Evolutionary conservation across 2,888 invertebrate genomes (phyloP).

Genomic region (Tanytarsus gracilentus): DNA sequence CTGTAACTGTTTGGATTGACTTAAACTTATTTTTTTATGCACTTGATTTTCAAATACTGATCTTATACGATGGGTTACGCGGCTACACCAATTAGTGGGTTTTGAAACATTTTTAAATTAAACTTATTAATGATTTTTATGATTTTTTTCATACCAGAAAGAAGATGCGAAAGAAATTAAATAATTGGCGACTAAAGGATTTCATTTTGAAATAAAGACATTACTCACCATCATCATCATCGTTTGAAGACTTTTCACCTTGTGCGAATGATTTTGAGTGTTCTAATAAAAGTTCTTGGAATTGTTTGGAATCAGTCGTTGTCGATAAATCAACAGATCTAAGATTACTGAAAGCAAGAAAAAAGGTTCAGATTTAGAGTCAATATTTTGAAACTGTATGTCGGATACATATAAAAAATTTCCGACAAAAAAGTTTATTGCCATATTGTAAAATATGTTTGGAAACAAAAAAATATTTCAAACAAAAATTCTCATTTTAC

Average conservation of each 20-base stretch:
- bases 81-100: too few species aligned
- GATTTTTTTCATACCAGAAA: too few species aligned
- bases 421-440: background rate
- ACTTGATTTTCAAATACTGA: too few species aligned
- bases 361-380: slow-evolving; percentile 32
- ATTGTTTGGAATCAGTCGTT: slow-evolving; percentile 48
- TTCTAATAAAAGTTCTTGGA: slow-evolving; percentile 68
- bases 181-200: slow-evolving; percentile 33
- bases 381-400: background rate
- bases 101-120: too few species aligned
- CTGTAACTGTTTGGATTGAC: too few species aligned
- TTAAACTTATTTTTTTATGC: too few species aligned
- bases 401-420: background rate
- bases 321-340: slow-evolving; percentile 67
- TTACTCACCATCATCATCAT: slow-evolving; percentile 42
- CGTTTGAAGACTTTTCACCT: slow-evolving; percentile 46
- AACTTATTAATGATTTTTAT: too few species aligned
- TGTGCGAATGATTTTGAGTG: slow-evolving; percentile 58
- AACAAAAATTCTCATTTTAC: too few species aligned
- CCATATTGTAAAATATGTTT: background rate
- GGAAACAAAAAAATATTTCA: too few species aligned
- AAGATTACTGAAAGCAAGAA: slow-evolving; percentile 54
- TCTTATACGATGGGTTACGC: too few species aligned
- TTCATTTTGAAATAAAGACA: slow-evolving; percentile 27
- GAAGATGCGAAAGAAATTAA: slow-evolving; percentile 36